Conservation (phyloP, 2,113 vertebrate genomes). For the Sinosuthora webbiana region DNA sequence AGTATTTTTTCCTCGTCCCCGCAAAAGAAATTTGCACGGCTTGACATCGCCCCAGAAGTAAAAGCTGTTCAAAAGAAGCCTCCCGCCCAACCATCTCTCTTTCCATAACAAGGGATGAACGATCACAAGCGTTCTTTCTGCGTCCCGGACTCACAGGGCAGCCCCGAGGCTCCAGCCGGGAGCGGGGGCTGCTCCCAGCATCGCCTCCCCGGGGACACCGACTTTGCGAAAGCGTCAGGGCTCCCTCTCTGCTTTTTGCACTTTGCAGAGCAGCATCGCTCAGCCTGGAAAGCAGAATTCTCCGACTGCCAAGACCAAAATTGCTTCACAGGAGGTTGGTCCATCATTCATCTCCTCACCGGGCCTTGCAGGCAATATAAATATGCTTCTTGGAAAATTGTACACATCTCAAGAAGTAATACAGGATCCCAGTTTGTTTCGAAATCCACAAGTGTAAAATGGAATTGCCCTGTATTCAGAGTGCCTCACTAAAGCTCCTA, state of each 20-base stretch:
- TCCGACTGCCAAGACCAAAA: background rate
- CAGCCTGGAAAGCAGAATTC: background rate
- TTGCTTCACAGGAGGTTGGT: background rate
- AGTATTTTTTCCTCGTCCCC: background rate
- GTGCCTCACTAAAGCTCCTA: background rate
- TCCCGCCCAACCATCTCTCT: background rate
- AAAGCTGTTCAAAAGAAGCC: background rate
- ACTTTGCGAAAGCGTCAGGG: background rate
- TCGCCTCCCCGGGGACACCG: rapidly evolving
- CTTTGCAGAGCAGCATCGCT: background rate
- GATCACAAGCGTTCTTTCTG: background rate
- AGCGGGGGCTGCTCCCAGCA: background rate
- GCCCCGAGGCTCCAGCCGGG: rapidly evolving
- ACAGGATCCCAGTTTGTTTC: background rate
- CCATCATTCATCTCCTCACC: background rate
- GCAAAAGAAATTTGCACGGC: rapidly evolving
- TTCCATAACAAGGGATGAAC: background rate
- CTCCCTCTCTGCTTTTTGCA: background rate
- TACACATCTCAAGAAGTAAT: background rate
- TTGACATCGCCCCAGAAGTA: background rate
- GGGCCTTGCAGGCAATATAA: background rate
- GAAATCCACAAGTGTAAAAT: background rate
- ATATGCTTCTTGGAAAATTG: background rate
- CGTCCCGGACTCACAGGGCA: rapidly evolving
- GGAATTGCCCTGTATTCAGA: background rate